phyloP scores from a whole-genome alignment of 2,888 invertebrate genomes.

The Schrankia costaestrigalis region DNA sequence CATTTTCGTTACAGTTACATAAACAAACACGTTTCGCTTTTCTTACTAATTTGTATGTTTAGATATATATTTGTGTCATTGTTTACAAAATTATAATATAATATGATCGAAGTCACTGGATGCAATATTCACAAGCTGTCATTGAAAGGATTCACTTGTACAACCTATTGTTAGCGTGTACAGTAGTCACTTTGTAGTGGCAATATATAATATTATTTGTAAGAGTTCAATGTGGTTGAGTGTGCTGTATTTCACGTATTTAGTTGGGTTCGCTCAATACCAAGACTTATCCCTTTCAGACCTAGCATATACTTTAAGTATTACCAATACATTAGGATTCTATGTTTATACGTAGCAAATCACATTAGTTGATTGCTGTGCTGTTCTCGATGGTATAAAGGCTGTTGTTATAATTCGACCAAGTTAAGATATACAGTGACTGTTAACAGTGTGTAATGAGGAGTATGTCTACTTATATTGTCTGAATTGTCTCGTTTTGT shows the following conservation, averaged over 20 bases:
- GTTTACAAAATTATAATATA: conserved; percentile 24
- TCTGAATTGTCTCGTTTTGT: conserved; percentile 69
- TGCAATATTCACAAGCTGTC: conserved; percentile 40
- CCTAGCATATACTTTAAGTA: conserved; percentile 69
- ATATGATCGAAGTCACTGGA: conserved; percentile 28
- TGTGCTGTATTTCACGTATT: conserved; percentile 68
- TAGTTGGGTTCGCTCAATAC: conserved; percentile 78
- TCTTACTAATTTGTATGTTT: conserved; percentile 41
- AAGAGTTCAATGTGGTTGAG: conserved; percentile 59
- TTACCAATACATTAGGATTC: conserved; percentile 65
- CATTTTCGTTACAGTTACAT: conserved; percentile 56
- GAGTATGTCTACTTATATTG: conserved; percentile 41
- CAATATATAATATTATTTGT: conserved; percentile 19
- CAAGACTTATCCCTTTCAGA: conserved; percentile 77
- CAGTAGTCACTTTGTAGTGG: conserved; percentile 13
- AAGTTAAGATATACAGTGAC: conserved; percentile 59
- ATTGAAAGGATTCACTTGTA: conserved; percentile 46
- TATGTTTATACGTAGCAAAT: conserved; percentile 69
- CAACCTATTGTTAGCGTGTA: conserved; percentile 11
- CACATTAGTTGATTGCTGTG: conserved; percentile 70
- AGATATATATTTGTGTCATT: conserved; percentile 29
- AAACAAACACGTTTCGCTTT: conserved; percentile 70
- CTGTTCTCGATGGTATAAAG: conserved; percentile 65
- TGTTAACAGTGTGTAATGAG: conserved; percentile 47
- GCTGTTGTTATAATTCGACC: conserved; percentile 69